These are phyloP conservation scores for Mastomys natalensis DNA, from an alignment of 2,113 vertebrate species.

Conservation along the genomic window DNA sequence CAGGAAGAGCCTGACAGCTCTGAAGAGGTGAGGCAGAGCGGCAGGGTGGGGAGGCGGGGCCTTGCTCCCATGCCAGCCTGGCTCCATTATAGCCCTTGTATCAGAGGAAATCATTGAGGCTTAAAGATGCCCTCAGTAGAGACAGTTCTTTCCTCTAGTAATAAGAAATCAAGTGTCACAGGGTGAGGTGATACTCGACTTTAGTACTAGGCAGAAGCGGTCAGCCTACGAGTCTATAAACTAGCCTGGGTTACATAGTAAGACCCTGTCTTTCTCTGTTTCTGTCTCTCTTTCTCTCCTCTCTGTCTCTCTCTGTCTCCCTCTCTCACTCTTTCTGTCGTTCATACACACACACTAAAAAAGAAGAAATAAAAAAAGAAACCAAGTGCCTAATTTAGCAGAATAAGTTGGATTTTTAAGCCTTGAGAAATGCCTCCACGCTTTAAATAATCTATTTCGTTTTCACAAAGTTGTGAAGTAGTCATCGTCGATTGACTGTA, in stretches of 20 bases:
- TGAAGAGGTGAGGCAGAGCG: slow-evolving; percentile 84
- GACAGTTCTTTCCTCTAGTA: background rate
- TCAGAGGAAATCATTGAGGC: background rate
- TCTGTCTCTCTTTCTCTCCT: background rate
- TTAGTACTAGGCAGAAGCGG: background rate
- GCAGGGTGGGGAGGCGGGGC: too few species aligned
- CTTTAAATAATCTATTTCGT: background rate
- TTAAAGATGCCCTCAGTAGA: background rate
- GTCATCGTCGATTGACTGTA: background rate
- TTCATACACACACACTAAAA: background rate
- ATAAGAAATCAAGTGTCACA: background rate
- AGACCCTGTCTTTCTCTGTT: background rate
- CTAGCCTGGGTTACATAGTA: background rate
- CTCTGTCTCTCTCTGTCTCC: too few species aligned
- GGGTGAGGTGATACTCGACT: background rate
- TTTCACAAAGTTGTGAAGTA: background rate
- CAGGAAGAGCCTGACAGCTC: slow-evolving; percentile 88
- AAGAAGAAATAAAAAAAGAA: background rate
- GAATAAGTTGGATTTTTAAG: background rate
- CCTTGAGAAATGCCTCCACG: background rate
- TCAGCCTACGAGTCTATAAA: background rate
- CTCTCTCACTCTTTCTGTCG: too few species aligned
- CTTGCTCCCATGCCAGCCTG: background rate
- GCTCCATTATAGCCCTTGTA: background rate
- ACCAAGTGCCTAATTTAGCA: background rate